Conservation (phyloP, 2,888 invertebrate genomes). For the Onchidella celtica region DNA sequence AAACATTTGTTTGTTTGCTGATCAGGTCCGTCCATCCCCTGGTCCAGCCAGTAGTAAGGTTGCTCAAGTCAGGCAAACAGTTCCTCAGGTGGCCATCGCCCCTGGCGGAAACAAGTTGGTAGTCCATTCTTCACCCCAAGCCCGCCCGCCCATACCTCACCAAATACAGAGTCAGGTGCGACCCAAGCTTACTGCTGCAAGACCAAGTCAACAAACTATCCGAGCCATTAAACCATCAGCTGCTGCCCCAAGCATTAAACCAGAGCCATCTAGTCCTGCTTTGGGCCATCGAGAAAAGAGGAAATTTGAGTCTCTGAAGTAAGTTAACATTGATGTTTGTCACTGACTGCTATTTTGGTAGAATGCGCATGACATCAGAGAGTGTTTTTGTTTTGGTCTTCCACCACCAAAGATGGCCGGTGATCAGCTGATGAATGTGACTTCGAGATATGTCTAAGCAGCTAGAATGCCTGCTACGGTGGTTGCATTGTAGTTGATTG, state of each 20-base stretch:
- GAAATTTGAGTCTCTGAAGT: slow-evolving; percentile 77
- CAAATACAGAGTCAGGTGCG: slow-evolving; percentile 23
- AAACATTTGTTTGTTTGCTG: too few relatives aligned
- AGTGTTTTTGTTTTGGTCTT: too few relatives aligned
- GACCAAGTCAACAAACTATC: slow-evolving; percentile 16
- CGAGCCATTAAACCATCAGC: slow-evolving; percentile 49
- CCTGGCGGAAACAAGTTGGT: slow-evolving; percentile 50
- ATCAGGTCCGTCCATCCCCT: slow-evolving; percentile 33
- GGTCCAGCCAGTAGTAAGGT: slow-evolving; percentile 47
- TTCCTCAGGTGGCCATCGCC: slow-evolving; percentile 43
- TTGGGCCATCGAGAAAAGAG: slow-evolving; percentile 70
- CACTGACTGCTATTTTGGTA: too few relatives aligned
- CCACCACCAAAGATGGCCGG: too few relatives aligned
- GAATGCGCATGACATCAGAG: too few relatives aligned
- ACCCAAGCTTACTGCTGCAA: slow-evolving; percentile 26
- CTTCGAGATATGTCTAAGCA: too few relatives aligned
- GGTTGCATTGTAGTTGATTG: too few relatives aligned
- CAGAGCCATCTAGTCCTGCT: slow-evolving; percentile 43
- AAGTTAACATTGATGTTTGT: slow-evolving; percentile 56
- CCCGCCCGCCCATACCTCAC: background rate
- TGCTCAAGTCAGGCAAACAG: slow-evolving; percentile 36
- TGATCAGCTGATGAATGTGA: too few relatives aligned
- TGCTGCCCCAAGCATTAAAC: slow-evolving; percentile 50
- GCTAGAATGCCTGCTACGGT: too few relatives aligned
- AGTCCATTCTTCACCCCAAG: slow-evolving; percentile 40